Evolutionary conservation across 2,113 vertebrate genomes (phyloP), one percentile per base, ranked within the genome.

Genomic region (Hirundichthys speculiger): DNA sequence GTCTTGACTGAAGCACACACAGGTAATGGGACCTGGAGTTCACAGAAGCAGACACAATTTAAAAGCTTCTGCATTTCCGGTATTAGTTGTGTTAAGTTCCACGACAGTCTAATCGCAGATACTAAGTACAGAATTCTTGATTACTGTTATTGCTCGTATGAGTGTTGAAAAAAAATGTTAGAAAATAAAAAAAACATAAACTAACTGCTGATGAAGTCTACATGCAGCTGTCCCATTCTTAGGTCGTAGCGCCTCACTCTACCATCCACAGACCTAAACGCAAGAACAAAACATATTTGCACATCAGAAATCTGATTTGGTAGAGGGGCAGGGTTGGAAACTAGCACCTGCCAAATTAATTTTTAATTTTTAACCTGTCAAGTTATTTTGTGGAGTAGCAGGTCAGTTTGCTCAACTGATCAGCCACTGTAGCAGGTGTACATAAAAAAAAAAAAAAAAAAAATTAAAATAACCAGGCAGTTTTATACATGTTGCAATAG

Each of bases 1-100:
- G 0, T 98, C 96, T 64, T 91, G 94, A 90, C 93, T 98, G 90
- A 98, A 97, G 75, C 96, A 96, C 64, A 95, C 94, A n/a, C 96
- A 96, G 1, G 95, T 97, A 87, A 98, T 94, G 42, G 97, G 96
- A 88, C 95, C 96, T 98, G 83, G 5, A 69, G 61, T 4, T 25
- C 13, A 80, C 2, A 58, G 2, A 71, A 34, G 69, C 16, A 60
- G 0, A 64, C 11, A 45, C 3, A 5, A 0, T 14, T 65, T 47
- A 48, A 4, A 1, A 5, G 2, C 11, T 19, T 19, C 16, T 34
- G 21, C 24, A 20, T 38, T 22, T 53, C 13, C 10, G 22, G 7
- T 30, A 5, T 27, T n/a, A 25, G 7, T 21, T 16, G 0, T 18
- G 2, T 10, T n/a, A 25, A 16, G 0, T 13, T 18, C 4, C 14